These are phyloP conservation scores for Vanessa tameamea DNA, from an alignment of 1,140 invertebrate genomes.

Conservation along the genomic window DNA sequence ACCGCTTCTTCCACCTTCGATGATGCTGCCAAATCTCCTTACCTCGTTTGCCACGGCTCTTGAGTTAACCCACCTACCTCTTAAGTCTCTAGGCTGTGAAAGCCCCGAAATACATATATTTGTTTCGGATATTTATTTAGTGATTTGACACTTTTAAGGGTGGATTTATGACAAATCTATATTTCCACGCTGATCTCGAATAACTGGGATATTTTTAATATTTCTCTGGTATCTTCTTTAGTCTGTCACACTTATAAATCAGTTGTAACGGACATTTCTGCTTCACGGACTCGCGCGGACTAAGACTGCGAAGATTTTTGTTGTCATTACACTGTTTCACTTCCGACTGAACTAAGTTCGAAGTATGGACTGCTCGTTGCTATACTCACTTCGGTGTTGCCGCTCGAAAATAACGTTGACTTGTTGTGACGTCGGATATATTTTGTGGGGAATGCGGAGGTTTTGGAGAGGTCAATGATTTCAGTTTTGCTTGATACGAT, in stretches of 20 bases:
- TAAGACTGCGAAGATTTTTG: slow-evolving; percentile 35
- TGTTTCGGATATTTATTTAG: slow-evolving; percentile 7
- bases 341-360: slow-evolving; percentile 29
- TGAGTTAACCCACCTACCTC: slow-evolving; percentile 11
- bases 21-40: slow-evolving; percentile 4
- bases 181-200: not conserved
- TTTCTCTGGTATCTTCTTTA: not conserved
- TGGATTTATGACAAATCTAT: not conserved
- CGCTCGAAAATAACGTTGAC: slow-evolving; percentile 37
- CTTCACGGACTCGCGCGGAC: slow-evolving; percentile 23
- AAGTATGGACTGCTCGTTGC: slow-evolving; percentile 34
- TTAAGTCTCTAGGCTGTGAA: not conserved
- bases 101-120: slow-evolving; percentile 8
- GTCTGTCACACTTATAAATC: slow-evolving; percentile 22
- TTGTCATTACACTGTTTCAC: slow-evolving; percentile 40
- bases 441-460: slow-evolving; percentile 50
- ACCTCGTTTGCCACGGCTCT: slow-evolving; percentile 36
- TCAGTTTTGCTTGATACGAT: slow-evolving; percentile 46
- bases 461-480: slow-evolving; percentile 57
- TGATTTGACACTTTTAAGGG: slow-evolving; percentile 2
- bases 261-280: slow-evolving; percentile 19
- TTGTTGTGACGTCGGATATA: slow-evolving; percentile 36
- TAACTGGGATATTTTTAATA: not conserved
- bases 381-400: slow-evolving; percentile 43
- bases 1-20: slow-evolving; percentile 30